A percentile compares a stretch with the other conserved stretches of the same genome.
phyloP scores from a whole-genome alignment of 2,888 invertebrate species.

The Sycophila texana region DNA sequence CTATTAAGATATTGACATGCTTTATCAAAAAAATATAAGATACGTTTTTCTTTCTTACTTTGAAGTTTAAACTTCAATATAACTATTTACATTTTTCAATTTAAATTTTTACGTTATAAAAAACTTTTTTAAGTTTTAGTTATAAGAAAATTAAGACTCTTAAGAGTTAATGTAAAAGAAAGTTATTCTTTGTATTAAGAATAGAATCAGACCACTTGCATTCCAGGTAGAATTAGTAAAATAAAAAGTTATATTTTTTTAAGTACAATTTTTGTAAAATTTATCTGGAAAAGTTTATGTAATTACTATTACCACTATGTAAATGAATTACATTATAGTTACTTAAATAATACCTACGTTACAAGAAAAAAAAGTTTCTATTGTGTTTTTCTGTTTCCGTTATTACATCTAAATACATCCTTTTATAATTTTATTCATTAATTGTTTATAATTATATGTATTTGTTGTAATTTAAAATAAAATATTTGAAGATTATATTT shows the following conservation, averaged over 20 bases:
- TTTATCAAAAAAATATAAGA: background rate
- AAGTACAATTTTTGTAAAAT: slow-evolving; percentile 13
- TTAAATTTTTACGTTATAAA: background rate
- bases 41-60: background rate
- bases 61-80: background rate
- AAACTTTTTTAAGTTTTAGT: slow-evolving; percentile 4
- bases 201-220: slow-evolving; percentile 2
- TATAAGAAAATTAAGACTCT: background rate
- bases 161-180: background rate
- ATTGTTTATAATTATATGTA: too few relatives aligned
- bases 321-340: too few relatives aligned
- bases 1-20: background rate
- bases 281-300: slow-evolving; percentile 9
- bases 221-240: background rate
- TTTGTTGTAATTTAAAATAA: too few relatives aligned
- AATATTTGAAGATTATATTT: too few relatives aligned
- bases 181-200: background rate
- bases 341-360: too few relatives aligned
- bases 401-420: background rate
- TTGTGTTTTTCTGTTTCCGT: background rate
- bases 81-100: slow-evolving; percentile 2
- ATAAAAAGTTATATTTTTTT: slow-evolving; percentile 12
- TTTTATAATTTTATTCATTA: too few relatives aligned
- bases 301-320: background rate
- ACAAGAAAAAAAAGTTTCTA: background rate